Evolutionary conservation across 2,113 vertebrate species (phyloP), one percentile per base, ranked within the genome.

Genomic region (Erpornis zantholeuca): DNA sequence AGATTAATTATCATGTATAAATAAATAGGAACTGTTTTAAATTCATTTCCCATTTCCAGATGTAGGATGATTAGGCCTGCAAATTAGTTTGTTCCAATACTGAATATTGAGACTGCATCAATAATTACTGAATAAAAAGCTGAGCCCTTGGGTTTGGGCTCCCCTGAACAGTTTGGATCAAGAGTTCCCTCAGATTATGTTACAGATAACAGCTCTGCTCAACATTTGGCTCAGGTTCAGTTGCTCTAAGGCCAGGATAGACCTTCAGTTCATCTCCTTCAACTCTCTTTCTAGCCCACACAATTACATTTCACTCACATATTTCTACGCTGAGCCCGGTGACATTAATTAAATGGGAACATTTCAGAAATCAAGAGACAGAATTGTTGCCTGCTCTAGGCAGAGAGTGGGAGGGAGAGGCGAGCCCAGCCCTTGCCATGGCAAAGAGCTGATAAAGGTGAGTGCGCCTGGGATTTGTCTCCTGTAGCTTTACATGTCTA

Each of bases 321-420:
- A 90, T 59, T 84, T 89, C 88, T 49, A 66, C 10, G 17, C 47
- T 60, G 64, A 94, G 88, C 72, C 86, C 6, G 7, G 86, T 92
- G 89, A 95, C 86, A 87, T 94, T 95, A 95, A 96, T 95, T 94
- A 96, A 94, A 92, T 71, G 86, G 87, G 69, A 95, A 71, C 64
- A 64, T 92, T 92, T 95, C 80, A 96, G 92, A 95, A 96, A 93
- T 66, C 82, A 52, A 59, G 92, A 92, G 88, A 77, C 38, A 86
- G 82, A 70, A 31, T 18, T 59, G 73, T 76, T 93, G 90, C 82
- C 68, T 73, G 82, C 82, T 95, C 36, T 42, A 90, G 94, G 92
- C 90, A 73, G 85, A 72, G 83, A 89, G 72, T 19, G 10, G 57
- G 52, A 73, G 56, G 59, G 60, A 86, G 73, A 69, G 87, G 88